Base-by-base conservation (phyloP, 2,797 vertebrate genomes). In the Melanitta fusca region DNA sequence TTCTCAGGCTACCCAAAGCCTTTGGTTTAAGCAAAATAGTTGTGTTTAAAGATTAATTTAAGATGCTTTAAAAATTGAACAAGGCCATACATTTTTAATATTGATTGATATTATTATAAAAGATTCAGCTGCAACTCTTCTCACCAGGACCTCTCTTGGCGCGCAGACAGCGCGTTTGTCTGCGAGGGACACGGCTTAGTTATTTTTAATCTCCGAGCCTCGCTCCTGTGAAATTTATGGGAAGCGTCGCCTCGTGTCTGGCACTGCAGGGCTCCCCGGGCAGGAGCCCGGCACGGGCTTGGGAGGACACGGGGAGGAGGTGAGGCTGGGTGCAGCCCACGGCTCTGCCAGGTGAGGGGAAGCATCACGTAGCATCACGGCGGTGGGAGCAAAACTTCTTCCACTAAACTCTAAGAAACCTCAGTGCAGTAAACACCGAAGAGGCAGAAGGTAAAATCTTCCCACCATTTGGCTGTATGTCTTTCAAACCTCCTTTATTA, bases 21-120 rank as follows among this genome's bases (percentile, higher is more conserved):
- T 95, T 89, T 92, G 97, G 97, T 97, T 98, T 97, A 98, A 97
- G 96, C 97, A 98, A 97, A 98, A 98, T 96, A 97, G 97, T 97
- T 98, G 96, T 97, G 97, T 97, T 98, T 98, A 98, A 98, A 98
- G 97, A 98, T 98, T 98, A 98, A 98, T 98, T 98, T 96, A 97
- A 98, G 97, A 97, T 80, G 94, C 94, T 97, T 97, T 97, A 98
- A 98, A 98, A 98, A 97, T 98, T 96, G 97, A 98, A 93, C 88
- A 98, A 98, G 97, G 88, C 93, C 95, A 98, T 98, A 82, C 97
- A 98, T 98, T 98, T 98, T 98, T 98, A 98, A 98, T 98, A 95
- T 96, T 97, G 98, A 98, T 98, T 98, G 98, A 98, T 98, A 98
- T 97, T 97, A 97, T 97, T 98, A 97, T 98, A 97, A 98, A 98